Evolutionary conservation across 1,140 invertebrate species (phyloP), one percentile per base, ranked within the genome.

Genomic region (Capitella teleta): DNA sequence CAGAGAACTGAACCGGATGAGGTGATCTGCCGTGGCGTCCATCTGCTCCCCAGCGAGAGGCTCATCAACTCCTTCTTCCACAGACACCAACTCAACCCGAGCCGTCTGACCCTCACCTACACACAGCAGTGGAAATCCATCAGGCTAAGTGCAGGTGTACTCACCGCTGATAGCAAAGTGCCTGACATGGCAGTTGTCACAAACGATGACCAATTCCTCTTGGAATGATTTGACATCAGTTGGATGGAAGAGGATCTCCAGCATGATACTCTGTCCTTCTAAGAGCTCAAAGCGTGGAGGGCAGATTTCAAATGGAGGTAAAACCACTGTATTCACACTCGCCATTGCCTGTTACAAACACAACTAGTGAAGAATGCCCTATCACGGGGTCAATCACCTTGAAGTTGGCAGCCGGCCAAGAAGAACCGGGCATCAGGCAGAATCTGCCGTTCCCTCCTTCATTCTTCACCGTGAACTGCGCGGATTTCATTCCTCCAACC

Each of bases 141-240:
- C 32, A 34, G n/a, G n/a, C n/a, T n/a, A n/a, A 16, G 30, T 38
- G 16, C 42, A 16, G n/a, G 5, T 44, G 0, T 23, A 49, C 50
- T 41, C 57, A 67, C 70, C 70, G 60, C 60, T 62, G 0, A 73
- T 14, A 12, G 51, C 63, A 47, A 68, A 70, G 45, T 70, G 57
- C 53, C 60, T 59, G 1, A 67, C 59, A 23, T 71, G 63, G 49
- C 71, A 72, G 53, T 73, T 73, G 50, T 73, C 70, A 63, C 70
- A 72, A 34, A 68, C 51, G 25, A 72, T 61, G 5, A 59, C 58
- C 19, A 73, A 54, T 28, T 65, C 61, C 41, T 64, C 56, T 1
- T 49, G 47, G 53, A 58, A 69, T 10, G 25, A 50, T 47, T 60
- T 59, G 5, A 61, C 56, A 18, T 53, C 23, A 5, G 53, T 51